Evolutionary conservation across 2,113 vertebrate genomes (phyloP), one percentile per base, ranked within the genome.

Genomic region (Choloepus hoffmanni): DNA sequence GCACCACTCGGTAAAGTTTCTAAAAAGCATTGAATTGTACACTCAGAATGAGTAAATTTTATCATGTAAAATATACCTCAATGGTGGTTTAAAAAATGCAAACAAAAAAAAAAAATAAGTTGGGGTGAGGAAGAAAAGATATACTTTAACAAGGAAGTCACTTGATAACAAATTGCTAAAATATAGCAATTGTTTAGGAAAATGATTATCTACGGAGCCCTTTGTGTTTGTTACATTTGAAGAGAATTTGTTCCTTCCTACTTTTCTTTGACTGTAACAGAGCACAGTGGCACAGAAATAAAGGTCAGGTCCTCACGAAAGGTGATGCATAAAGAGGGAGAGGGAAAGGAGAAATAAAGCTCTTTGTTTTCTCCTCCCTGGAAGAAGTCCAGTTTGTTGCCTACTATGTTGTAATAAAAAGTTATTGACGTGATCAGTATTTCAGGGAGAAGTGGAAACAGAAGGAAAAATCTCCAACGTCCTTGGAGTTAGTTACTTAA

Each of bases 261-360:
- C 63, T 91, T 94, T 83, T 85, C 85, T 65, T n/a, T 53, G 5
- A 90, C 7, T 79, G 15, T 74, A 68, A 62, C 62, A 94, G 76
- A 78, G 70, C 55, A 36, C 16, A 10, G 73, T 89, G 43, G 7
- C 48, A 58, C 55, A 77, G 58, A n/a, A 68, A 26, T 85, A 94
- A 94, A 87, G 88, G 76, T 36, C 90, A 94, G 33, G 24, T 78
- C 65, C 65, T 85, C 55, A 7, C 50, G 65, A 92, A 86, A 76
- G 58, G 50, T 92, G 70, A 84, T 68, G 90, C 58, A 23, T 62
- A 5, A 48, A 28, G 21, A 81, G 12, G n/a, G 9, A 92, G 70
- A 74, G 14, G 63, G 86, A 60, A 12, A 43, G 24, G 21, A 24
- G 18, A 11, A 3, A 5, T 2, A 72, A 89, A 63, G 65, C n/a